Conservation (phyloP, 2,113 vertebrate genomes). For the Nettapus auritus region DNA sequence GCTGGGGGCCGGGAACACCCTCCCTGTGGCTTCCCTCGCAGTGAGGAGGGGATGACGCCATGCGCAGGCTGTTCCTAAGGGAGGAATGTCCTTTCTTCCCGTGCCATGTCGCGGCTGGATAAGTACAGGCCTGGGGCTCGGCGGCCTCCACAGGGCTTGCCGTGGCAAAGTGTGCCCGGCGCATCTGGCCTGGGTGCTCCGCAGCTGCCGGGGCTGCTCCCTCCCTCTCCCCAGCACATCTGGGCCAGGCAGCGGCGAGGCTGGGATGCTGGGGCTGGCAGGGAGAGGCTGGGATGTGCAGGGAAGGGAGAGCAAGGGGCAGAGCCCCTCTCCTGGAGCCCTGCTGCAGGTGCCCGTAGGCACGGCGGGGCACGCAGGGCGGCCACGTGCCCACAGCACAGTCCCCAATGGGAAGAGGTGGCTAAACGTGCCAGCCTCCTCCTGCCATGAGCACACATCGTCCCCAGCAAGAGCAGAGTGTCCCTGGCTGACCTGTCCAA, state of each 20-base stretch:
- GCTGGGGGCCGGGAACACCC: slow-evolving; percentile 49
- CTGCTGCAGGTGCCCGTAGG: neutral
- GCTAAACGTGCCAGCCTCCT: neutral
- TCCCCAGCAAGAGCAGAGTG: neutral
- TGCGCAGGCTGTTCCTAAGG: slow-evolving; percentile 13
- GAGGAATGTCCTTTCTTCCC: slow-evolving; percentile 64
- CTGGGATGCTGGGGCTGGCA: neutral
- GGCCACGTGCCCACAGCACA: neutral
- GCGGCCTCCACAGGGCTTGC: neutral
- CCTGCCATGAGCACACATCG: neutral
- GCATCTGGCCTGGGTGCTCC: slow-evolving; percentile 30
- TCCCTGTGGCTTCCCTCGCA: slow-evolving; percentile 58
- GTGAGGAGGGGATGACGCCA: slow-evolving; percentile 18
- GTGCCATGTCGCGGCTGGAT: neutral
- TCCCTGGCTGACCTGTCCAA: neutral
- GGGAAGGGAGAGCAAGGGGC: neutral
- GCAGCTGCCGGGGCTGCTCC: neutral
- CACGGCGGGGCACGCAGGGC: neutral
- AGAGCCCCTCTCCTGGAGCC: neutral
- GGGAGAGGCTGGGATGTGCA: neutral
- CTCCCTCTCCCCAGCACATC: neutral
- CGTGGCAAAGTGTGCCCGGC: neutral
- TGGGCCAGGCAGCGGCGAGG: neutral
- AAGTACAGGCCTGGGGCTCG: slow-evolving; percentile 50
- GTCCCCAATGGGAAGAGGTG: neutral